These are phyloP conservation scores for Sphaerophoria taeniata DNA, from an alignment of 2,888 invertebrate genomes.

Conservation along the genomic window DNA sequence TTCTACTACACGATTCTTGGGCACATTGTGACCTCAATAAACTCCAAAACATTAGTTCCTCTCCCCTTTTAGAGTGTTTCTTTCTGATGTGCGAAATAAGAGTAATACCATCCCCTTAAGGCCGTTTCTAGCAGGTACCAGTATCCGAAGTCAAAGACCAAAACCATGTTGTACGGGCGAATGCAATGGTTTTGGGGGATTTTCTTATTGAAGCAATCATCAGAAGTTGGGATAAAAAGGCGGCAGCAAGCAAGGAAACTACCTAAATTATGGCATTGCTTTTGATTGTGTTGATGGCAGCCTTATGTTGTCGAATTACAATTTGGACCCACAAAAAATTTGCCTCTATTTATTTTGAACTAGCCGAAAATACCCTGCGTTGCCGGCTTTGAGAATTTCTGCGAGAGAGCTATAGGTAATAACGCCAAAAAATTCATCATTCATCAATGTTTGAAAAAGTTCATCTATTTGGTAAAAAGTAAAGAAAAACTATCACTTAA, in stretches of 20 bases:
- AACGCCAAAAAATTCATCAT: too few relatives aligned
- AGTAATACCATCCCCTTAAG: background rate
- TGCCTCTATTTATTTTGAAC: constrained; percentile 29
- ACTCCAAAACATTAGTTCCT: constrained; percentile 36
- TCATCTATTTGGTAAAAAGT: too few relatives aligned
- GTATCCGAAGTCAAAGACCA: constrained; percentile 2
- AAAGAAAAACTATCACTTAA: too few relatives aligned
- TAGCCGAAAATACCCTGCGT: too few relatives aligned
- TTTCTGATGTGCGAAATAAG: too few relatives aligned
- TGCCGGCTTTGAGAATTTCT: too few relatives aligned
- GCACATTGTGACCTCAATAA: constrained; percentile 61
- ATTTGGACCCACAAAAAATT: background rate
- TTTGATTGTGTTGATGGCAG: constrained; percentile 39
- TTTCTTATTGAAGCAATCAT: constrained; percentile 34
- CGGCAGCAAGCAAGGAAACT: too few relatives aligned
- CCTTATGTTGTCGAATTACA: too few relatives aligned
- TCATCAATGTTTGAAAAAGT: too few relatives aligned
- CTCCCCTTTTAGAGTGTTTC: background rate
- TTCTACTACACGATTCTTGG: constrained; percentile 45
- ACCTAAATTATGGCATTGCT: constrained; percentile 35
- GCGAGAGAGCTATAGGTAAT: too few relatives aligned
- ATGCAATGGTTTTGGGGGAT: constrained; percentile 18
- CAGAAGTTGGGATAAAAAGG: constrained; percentile 1
- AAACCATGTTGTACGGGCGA: constrained; percentile 8
- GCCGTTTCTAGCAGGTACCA: background rate